Evolutionary conservation across 2,888 invertebrate species (phyloP).

Genomic region (Hypomecis atomaria): DNA sequence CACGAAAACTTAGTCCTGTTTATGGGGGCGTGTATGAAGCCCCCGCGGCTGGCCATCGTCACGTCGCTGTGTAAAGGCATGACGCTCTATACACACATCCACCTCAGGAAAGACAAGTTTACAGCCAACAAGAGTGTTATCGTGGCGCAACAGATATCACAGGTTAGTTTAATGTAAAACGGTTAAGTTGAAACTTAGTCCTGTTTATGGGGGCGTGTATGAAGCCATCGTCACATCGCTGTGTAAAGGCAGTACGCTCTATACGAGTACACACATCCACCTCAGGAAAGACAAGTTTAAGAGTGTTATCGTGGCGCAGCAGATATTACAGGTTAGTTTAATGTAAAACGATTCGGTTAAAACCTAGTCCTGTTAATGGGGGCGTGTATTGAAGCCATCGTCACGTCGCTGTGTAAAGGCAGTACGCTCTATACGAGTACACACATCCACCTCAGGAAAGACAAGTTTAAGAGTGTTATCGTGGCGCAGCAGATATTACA

Average conservation of each 20-base stretch:
- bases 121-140: constrained; percentile 96
- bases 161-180: constrained; percentile 81
- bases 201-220: constrained; percentile 99
- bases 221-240: constrained; percentile 99
- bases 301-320: constrained; percentile 96
- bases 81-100: constrained; percentile 97
- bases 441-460: constrained; percentile 95
- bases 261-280: constrained; percentile 95
- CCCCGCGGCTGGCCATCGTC: constrained; percentile 97
- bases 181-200: constrained; percentile 93
- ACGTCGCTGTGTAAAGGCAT: constrained; percentile 98
- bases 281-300: constrained; percentile 96
- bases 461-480: constrained; percentile 96
- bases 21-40: constrained; percentile 99
- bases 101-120: constrained; percentile 96
- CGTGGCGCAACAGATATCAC: constrained; percentile 98
- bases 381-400: constrained; percentile 99
- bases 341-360: constrained; percentile 34
- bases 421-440: constrained; percentile 95
- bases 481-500: constrained; percentile 98
- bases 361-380: constrained; percentile 99
- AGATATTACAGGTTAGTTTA: constrained; percentile 94
- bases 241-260: constrained; percentile 97
- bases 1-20: constrained; percentile 99
- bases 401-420: constrained; percentile 98